Evolutionary conservation across 2,888 invertebrate species (phyloP).

Genomic region (Himalopsyche kuldschensis): DNA sequence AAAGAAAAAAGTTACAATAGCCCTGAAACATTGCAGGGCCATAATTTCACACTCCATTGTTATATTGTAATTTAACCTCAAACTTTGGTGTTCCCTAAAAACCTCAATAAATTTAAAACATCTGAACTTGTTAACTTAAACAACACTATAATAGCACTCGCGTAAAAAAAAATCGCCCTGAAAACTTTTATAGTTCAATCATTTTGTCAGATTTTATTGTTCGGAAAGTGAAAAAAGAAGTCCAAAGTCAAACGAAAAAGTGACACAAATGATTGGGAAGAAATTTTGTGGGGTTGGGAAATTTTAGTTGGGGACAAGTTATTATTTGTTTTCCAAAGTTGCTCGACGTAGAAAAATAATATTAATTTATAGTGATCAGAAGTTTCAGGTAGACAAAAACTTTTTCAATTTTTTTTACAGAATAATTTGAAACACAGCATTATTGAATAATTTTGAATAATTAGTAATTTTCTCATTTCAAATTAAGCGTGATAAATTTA

Average conservation of each 20-base stretch:
- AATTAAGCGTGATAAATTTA: too few relatives aligned
- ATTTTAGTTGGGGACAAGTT: not conserved
- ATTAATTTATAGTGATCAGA: too few relatives aligned
- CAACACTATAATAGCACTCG: slow-evolving; percentile 7
- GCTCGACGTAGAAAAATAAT: too few relatives aligned
- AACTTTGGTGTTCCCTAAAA: not conserved
- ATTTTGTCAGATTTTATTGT: not conserved
- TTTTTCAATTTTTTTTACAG: too few relatives aligned
- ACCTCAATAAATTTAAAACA: slow-evolving; percentile 10
- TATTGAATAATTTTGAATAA: too few relatives aligned
- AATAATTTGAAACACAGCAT: too few relatives aligned
- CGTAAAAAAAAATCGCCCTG: not conserved
- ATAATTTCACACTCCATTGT: slow-evolving; percentile 30
- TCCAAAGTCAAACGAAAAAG: not conserved
- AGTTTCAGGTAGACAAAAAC: too few relatives aligned
- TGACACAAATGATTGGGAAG: not conserved
- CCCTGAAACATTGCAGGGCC: not conserved
- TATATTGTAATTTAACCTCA: slow-evolving; percentile 21
- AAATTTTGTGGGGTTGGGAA: not conserved
- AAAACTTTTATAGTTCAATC: slow-evolving; percentile 1
- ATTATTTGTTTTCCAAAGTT: not conserved
- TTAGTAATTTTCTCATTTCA: too few relatives aligned
- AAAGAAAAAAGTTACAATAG: slow-evolving; percentile 11
- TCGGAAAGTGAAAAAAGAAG: not conserved
- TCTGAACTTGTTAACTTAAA: slow-evolving; percentile 2